phyloP scores from a whole-genome alignment of 2,888 invertebrate genomes.

The Macrophya alboannulata region DNA sequence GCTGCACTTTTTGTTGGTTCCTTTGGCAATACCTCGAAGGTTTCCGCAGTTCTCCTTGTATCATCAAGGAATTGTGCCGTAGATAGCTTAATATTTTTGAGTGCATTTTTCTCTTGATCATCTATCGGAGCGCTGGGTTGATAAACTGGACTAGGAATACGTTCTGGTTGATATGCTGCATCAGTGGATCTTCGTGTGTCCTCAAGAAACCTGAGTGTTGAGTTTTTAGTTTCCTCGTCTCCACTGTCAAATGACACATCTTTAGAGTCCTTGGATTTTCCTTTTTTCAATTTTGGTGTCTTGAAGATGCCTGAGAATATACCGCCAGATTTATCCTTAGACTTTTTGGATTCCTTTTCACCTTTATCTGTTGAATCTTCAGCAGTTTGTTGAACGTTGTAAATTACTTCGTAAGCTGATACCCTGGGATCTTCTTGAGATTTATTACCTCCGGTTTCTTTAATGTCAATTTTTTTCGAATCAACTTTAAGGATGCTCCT shows the following conservation, averaged over 20 bases:
- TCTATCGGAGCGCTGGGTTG: constrained; percentile 57
- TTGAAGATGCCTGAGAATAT: constrained; percentile 77
- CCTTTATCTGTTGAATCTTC: constrained; percentile 63
- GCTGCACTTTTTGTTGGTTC: constrained; percentile 71
- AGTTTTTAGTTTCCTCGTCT: constrained; percentile 72
- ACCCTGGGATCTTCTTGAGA: constrained; percentile 61
- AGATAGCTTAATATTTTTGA: constrained; percentile 73
- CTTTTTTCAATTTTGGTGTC: constrained; percentile 73
- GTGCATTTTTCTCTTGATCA: constrained; percentile 57
- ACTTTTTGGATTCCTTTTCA: constrained; percentile 69
- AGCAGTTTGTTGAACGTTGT: constrained; percentile 66
- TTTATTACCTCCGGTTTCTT: constrained; percentile 63
- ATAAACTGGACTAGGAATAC: constrained; percentile 19
- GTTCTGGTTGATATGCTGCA: constrained; percentile 47
- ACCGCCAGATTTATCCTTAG: constrained; percentile 73
- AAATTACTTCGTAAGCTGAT: constrained; percentile 71
- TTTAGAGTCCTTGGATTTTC: constrained; percentile 73
- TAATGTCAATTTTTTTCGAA: constrained; percentile 62
- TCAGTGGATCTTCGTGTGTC: constrained; percentile 67
- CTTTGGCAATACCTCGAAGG: constrained; percentile 66
- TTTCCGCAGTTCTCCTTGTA: constrained; percentile 81
- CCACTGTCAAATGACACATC: constrained; percentile 76
- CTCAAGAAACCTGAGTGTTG: constrained; percentile 67
- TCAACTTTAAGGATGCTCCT: constrained; percentile 55
- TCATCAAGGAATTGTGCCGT: constrained; percentile 75